Evolutionary conservation across 1,140 invertebrate genomes (phyloP), one percentile per base, ranked within the genome.

Genomic region (Calephelis nemesis): DNA sequence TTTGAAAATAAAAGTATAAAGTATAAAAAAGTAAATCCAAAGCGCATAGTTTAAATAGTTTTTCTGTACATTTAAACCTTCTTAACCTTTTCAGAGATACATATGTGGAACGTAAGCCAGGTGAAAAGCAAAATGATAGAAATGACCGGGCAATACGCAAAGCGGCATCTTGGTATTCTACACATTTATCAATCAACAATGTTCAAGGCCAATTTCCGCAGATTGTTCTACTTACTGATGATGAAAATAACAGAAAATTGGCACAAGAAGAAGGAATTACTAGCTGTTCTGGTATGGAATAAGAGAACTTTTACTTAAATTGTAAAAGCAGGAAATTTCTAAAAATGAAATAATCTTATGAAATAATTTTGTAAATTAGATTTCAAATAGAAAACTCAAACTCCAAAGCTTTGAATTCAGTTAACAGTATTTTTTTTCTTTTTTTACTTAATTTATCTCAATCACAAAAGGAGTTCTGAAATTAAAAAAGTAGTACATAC

Each of bases 101-200:
- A 11, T 98, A 97, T 86, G 92, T 98, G 5, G 96, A 97, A 84
- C 93, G 97, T 72, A 90, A 95, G 64, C 94, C 95, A 45, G 95
- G 95, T 42, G 98, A 99, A 91, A 94, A 95, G 47, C 89, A 94
- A 54, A 99, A 99, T 93, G 97, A 99, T 84, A 94, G 97, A 78
- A 99, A 99, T 94, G 97, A 98, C 84, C 93, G 97, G 83, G 97
- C 97, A 13, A 98, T 99, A 74, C 92, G 98, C 62, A 87, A 93
- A 72, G 96, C 97, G 47, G 94, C 95, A 47, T 91, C 93, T 42
- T 99, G 98, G 98, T 99, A 98, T 85, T 93, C 95, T 62, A 81
- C 92, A 19, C 95, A 96, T 82, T 84, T 96, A 48, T 88, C 88
- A 47, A 83, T 91, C 7, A 83, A 86, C 6, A 85, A 85, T 39